These are phyloP conservation scores for Acrocephalus kingi DNA, from an alignment of 2,113 vertebrate species.

Conservation along the genomic window DNA sequence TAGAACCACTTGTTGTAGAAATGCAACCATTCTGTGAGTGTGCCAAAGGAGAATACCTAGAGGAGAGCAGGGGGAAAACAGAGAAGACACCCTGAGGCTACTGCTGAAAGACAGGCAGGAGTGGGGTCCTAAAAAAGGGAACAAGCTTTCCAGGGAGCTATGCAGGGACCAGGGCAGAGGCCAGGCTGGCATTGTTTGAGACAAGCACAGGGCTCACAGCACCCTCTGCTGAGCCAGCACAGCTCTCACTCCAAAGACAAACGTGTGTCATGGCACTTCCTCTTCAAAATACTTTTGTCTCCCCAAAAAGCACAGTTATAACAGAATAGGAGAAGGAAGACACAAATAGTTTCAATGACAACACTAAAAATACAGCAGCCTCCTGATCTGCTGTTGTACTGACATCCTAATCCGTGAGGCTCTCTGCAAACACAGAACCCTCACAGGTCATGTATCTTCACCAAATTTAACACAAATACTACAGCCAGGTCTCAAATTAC, in stretches of 20 bases:
- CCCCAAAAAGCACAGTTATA: neutral
- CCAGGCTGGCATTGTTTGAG: neutral
- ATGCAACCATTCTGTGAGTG: slow-evolving; percentile 90
- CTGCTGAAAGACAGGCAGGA: neutral
- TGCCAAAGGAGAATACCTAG: slow-evolving; percentile 81
- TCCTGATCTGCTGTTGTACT: neutral
- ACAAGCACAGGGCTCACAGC: neutral
- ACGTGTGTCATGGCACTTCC: neutral
- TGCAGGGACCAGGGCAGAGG: neutral
- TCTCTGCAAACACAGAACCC: neutral
- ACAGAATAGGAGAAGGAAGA: neutral
- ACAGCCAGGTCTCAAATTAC: slow-evolving; percentile 11
- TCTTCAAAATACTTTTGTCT: neutral
- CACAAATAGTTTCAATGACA: neutral
- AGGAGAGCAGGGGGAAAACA: neutral
- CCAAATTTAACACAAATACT: slow-evolving; percentile 4
- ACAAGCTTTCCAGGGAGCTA: neutral
- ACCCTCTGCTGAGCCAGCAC: slow-evolving; percentile 54
- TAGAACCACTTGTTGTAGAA: slow-evolving; percentile 93
- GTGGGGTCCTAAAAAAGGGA: neutral
- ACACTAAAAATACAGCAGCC: neutral
- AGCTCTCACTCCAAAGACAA: neutral
- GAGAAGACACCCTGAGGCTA: neutral
- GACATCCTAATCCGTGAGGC: neutral
- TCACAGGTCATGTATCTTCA: neutral